Base-by-base conservation (phyloP, 2,797 vertebrate genomes). In the Nothura maculosa region DNA sequence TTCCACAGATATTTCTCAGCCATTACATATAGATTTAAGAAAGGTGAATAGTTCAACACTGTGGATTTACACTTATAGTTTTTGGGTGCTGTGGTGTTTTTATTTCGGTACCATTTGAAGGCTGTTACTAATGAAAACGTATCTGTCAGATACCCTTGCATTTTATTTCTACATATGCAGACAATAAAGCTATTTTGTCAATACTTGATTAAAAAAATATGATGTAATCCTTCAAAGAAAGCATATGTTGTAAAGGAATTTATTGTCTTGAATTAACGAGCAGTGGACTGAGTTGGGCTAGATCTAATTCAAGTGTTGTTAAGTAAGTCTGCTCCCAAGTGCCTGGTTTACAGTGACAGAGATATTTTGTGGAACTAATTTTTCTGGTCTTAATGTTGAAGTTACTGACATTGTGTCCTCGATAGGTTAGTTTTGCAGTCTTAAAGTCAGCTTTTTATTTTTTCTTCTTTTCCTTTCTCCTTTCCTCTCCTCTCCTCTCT, bases 11-110 rank as follows among this genome's bases (percentile, higher is more conserved):
- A 6, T 85, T 32, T 17, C 62, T 63, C 50, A 76, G 25, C 4
- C 69, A 70, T 89, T 89, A 40, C 15, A 89, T 91, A 90, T 61
- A 43, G 58, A 83, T 52, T 81, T 77, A 13, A 88, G 82, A 34
- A 73, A 58, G 11, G 5, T 5, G 7, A 80, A 24, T 58, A 75
- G 21, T 6, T 34, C 87, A 16, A 47, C 12, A 75, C 78, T 52
- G 74, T 74, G 92, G 45, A 15, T 85, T 19, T 81, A 54, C 48
- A 25, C 12, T 75, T 61, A 57, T 8, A 80, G 4, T 2, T 81
- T 81, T 75, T 40, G 50, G 93, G 27, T 55, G 5, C 4, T 82
- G 11, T 5, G 30, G 27, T 80, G 64, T 69, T 68, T 87, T 82
- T 60, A 28, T 16, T 54, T 76, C 89, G 74, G 32, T 67, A 7